A percentile compares a stretch with the other conserved stretches of the same genome.
Evolutionary conservation across 2,113 vertebrate species (phyloP).

Genomic region (Sinocyclocheilus grahami): DNA sequence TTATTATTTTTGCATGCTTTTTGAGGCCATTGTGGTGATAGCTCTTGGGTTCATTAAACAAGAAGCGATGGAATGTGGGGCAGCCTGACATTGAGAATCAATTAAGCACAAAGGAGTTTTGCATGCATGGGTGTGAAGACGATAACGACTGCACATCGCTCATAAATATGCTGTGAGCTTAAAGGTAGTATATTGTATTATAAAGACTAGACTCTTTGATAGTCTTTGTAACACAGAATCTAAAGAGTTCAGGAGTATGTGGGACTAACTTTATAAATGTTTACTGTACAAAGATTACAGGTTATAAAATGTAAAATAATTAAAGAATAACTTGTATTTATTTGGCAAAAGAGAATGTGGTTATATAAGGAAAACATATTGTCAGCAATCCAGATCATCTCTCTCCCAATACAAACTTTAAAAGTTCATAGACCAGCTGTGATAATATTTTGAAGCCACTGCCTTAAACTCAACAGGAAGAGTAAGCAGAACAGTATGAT

Average conservation of each 20-base stretch:
- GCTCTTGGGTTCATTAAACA: not conserved
- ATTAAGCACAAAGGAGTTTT: not conserved
- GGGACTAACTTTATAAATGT: not conserved
- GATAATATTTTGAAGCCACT: slow-evolving; percentile 33
- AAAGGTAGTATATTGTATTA: not conserved
- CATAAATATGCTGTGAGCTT: not conserved
- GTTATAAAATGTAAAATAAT: not conserved
- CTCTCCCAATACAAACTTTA: not conserved
- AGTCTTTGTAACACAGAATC: not conserved
- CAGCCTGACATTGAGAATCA: not conserved
- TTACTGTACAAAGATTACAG: not conserved
- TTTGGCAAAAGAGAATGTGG: not conserved
- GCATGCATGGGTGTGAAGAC: not conserved
- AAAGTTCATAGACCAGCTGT: slow-evolving; percentile 29
- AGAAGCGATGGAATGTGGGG: not conserved
- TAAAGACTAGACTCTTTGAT: no score
- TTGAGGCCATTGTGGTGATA: not conserved
- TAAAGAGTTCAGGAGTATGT: not conserved
- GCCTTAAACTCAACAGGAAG: not conserved
- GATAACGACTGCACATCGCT: not conserved
- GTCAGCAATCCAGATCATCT: not conserved
- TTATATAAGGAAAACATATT: not conserved
- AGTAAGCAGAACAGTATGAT: slow-evolving; percentile 2
- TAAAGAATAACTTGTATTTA: not conserved
- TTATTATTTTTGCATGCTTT: no score